These are phyloP conservation scores for Arctocebus calabarensis DNA, from an alignment of 2,797 vertebrate species.

Conservation along the genomic window DNA sequence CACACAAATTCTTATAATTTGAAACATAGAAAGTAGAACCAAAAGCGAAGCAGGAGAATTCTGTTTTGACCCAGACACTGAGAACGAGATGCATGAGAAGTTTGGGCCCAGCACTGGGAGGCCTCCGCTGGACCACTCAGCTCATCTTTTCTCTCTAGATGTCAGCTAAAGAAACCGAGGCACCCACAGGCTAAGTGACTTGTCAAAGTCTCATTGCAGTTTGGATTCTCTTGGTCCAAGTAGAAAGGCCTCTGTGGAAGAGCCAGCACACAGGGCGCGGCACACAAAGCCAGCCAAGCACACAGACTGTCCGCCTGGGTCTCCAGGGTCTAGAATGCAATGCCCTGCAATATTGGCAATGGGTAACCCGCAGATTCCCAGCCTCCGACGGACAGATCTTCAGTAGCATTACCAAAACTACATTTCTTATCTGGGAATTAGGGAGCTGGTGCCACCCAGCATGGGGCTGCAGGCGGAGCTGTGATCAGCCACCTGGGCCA, in stretches of 20 bases:
- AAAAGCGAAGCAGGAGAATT: not conserved
- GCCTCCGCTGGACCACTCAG: accelerated
- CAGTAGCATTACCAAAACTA: not conserved
- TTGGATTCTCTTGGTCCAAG: not conserved
- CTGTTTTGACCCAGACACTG: no score
- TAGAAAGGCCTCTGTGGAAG: not conserved
- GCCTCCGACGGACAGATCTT: not conserved
- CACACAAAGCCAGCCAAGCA: not conserved
- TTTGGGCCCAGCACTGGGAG: accelerated
- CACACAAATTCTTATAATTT: not conserved
- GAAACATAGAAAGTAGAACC: not conserved
- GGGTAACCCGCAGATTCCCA: not conserved
- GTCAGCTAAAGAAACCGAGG: not conserved
- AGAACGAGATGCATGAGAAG: accelerated
- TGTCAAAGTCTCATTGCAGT: not conserved
- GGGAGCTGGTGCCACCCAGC: not conserved
- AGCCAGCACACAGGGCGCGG: no score
- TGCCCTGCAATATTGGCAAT: not conserved
- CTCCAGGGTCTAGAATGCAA: not conserved
- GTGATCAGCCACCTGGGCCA: not conserved
- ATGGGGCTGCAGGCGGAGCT: not conserved
- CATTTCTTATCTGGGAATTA: not conserved
- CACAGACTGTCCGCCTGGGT: not conserved
- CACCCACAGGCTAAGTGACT: no score
- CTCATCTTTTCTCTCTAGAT: not conserved